These are phyloP conservation scores for Pristionchus exspectatus DNA, from an alignment of 2,888 invertebrate genomes.

Conservation along the genomic window DNA sequence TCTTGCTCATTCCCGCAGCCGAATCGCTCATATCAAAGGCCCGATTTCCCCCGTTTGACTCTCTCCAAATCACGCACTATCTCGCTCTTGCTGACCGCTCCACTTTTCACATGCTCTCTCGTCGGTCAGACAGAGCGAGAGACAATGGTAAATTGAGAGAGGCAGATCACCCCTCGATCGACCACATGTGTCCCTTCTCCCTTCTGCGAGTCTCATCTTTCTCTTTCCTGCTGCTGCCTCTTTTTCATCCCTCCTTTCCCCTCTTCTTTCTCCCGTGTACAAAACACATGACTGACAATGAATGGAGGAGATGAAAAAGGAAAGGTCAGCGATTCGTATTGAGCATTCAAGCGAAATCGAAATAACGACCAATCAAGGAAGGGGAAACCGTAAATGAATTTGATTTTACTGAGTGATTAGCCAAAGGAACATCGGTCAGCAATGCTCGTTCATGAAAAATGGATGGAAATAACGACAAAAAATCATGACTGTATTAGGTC, in stretches of 20 bases:
- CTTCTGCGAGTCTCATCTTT: not conserved
- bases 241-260: not conserved
- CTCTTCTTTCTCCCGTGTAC: not conserved
- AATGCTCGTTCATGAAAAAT: too few relatives aligned
- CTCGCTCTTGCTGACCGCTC: not conserved
- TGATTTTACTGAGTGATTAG: too few relatives aligned
- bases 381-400: too few relatives aligned
- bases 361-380: too few relatives aligned
- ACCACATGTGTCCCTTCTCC: not conserved
- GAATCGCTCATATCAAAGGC: conserved; percentile 14
- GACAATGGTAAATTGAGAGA: not conserved
- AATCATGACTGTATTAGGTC: too few relatives aligned
- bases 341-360: too few relatives aligned
- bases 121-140: not conserved
- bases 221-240: not conserved
- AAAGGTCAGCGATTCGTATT: too few relatives aligned
- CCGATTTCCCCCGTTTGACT: not conserved
- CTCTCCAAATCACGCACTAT: not conserved
- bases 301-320: not conserved
- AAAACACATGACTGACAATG: not conserved
- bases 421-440: too few relatives aligned
- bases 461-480: too few relatives aligned
- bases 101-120: not conserved
- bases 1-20: not conserved
- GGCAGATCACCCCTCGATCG: not conserved